Evolutionary conservation across 2,113 vertebrate species (phyloP), one percentile per base, ranked within the genome.

Genomic region (Phalacrocorax aristotelis): DNA sequence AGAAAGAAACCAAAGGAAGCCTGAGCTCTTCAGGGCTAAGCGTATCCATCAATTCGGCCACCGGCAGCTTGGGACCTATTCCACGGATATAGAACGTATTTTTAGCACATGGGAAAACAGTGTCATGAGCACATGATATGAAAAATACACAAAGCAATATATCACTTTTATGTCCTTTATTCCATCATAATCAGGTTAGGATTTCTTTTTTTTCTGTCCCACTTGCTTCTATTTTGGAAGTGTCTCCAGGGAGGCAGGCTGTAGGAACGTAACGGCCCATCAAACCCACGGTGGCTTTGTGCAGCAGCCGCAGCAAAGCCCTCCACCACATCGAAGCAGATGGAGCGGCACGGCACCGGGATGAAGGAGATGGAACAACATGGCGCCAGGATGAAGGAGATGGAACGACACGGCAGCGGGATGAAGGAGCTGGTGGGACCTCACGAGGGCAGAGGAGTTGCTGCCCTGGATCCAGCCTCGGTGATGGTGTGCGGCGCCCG

Each of bases 101-200:
- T 97, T 97, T 97, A 97, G 97, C 83, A 22, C 52, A 6, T 20
- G 83, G 92, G 95, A 89, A 86, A 83, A 57, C 89, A 90, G 34
- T 7, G 82, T 78, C 91, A 54, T 18, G 77, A 81, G 81, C 82
- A 76, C 62, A 95, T 55, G 91, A 78, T 78, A 46, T 71, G 95
- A 95, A 65, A 90, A 72, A 95, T 46, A 83, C 81, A 66, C 83
- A 5, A 1, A 92, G 83, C 85, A 20, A 93, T 96, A 64, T 57
- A 70, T 96, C 91, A 82, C 25, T 74, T 80, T 23, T 76, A 76
- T 25, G n/a, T 65, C 82, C 55, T 18, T 34, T 74, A 7, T 34
- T 70, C 91, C 76, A 51, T 54, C 87, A 57, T 51, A 8, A 21
- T 4, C 93, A 48, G 64, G 52, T 90, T 89, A 62, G 54, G 54